Evolutionary conservation across 2,888 invertebrate genomes (phyloP).

Genomic region (Erpobdella octoculata): DNA sequence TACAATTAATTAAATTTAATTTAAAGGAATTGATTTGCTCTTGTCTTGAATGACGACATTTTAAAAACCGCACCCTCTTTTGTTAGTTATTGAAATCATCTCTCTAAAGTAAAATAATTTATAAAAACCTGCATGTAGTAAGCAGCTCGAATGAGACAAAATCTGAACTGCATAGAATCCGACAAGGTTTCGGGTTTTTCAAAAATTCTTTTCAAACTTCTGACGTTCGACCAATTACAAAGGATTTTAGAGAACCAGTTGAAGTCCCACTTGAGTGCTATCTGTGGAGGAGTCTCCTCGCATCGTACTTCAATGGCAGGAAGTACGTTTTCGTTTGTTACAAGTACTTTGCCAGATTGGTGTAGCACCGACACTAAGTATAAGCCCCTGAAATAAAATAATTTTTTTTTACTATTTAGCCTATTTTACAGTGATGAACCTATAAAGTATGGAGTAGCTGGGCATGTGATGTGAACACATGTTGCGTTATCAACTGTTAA

Average conservation of each 20-base stretch:
- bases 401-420: no score
- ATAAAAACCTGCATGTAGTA: slow-evolving; percentile 16
- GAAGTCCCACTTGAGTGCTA: slow-evolving; percentile 22
- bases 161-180: slow-evolving; percentile 18
- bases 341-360: slow-evolving; percentile 26
- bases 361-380: slow-evolving; percentile 24
- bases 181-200: slow-evolving; percentile 7
- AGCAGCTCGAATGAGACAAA: slow-evolving; percentile 14
- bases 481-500: no score
- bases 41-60: not conserved
- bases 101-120: not conserved
- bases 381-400: slow-evolving; percentile 16
- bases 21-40: not conserved
- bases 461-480: no score
- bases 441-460: no score
- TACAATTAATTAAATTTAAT: not conserved
- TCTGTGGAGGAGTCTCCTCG: slow-evolving; percentile 15
- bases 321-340: slow-evolving; percentile 24
- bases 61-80: not conserved
- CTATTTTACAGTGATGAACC: no score
- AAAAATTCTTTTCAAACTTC: slow-evolving; percentile 11
- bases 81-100: not conserved
- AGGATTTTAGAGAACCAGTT: slow-evolving; percentile 29
- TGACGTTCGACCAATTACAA: slow-evolving; percentile 27
- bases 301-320: slow-evolving; percentile 27